Percentiles rank a stretch among this genome's conserved stretches.
Evolutionary conservation across 2,888 invertebrate genomes (phyloP).

Genomic region (Mythimna vitellina): DNA sequence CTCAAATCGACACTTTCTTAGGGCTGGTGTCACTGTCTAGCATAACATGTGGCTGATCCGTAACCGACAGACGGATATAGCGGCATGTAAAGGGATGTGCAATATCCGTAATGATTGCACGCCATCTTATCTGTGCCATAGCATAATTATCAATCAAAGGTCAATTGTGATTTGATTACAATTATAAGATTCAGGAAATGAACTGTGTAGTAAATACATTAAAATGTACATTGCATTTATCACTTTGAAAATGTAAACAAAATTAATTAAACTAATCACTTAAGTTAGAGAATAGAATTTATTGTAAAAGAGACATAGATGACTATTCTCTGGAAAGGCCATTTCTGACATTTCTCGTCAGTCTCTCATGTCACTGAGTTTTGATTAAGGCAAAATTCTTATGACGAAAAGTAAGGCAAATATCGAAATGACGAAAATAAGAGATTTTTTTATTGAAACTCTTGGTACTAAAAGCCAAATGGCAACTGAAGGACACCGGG

Average conservation of each 20-base stretch:
- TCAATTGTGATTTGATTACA: constrained; percentile 13
- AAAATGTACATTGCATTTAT: background rate
- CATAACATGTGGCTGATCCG: background rate
- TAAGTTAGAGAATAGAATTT: constrained; percentile 6
- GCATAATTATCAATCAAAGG: background rate
- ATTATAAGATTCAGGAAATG: constrained; percentile 16
- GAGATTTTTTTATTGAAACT: too few relatives aligned
- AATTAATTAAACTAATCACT: constrained; percentile 10
- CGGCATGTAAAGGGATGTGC: background rate
- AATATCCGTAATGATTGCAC: constrained; percentile 1
- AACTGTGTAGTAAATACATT: constrained; percentile 10
- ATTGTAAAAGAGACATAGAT: background rate
- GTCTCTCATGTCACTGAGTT: too few relatives aligned
- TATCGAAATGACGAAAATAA: too few relatives aligned
- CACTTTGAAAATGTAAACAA: background rate
- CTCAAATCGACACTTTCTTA: background rate
- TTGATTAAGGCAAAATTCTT: too few relatives aligned
- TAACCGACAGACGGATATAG: background rate
- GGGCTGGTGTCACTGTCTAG: background rate
- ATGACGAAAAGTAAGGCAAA: too few relatives aligned
- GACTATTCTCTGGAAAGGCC: background rate
- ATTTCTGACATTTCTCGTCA: too few relatives aligned
- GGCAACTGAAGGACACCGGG: too few relatives aligned
- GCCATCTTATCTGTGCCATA: background rate
- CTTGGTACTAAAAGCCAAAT: too few relatives aligned